phyloP scores from a whole-genome alignment of 2,888 invertebrate species.

The Dryadula phaetusa region DNA sequence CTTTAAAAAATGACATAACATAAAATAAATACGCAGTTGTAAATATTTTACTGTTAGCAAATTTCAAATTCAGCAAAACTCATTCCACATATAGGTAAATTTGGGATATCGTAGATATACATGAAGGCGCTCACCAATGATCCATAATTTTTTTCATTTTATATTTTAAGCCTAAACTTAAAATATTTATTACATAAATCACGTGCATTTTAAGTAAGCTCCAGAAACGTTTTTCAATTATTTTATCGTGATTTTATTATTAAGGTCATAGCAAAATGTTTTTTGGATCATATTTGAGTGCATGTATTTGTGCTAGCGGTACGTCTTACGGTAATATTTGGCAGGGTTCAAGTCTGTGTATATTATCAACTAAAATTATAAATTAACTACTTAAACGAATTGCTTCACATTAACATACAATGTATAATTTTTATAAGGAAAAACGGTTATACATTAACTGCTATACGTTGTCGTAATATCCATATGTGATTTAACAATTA shows the following conservation, averaged over 20 bases:
- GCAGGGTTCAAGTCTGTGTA: slow-evolving; percentile 68
- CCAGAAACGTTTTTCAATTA: background rate
- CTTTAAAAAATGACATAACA: background rate
- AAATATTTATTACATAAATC: background rate
- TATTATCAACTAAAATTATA: slow-evolving; percentile 39
- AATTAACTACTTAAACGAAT: slow-evolving; percentile 20
- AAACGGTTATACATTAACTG: background rate
- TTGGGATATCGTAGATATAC: slow-evolving; percentile 30
- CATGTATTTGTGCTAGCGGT: slow-evolving; percentile 21
- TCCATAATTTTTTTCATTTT: no score
- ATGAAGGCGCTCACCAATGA: background rate
- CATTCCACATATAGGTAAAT: background rate
- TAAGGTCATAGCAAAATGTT: background rate
- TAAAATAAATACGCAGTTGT: no score
- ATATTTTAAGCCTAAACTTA: background rate
- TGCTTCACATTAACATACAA: background rate
- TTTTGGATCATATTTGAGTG: background rate
- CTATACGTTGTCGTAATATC: background rate
- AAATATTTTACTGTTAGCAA: background rate
- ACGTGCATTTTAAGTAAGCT: background rate
- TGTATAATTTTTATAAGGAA: background rate
- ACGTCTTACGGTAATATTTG: slow-evolving; percentile 70
- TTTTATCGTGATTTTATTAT: background rate
- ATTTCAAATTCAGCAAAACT: background rate
- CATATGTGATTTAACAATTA: background rate